phyloP scores from a whole-genome alignment of 1,140 invertebrate species.

The Drosophila tsacasi region DNA sequence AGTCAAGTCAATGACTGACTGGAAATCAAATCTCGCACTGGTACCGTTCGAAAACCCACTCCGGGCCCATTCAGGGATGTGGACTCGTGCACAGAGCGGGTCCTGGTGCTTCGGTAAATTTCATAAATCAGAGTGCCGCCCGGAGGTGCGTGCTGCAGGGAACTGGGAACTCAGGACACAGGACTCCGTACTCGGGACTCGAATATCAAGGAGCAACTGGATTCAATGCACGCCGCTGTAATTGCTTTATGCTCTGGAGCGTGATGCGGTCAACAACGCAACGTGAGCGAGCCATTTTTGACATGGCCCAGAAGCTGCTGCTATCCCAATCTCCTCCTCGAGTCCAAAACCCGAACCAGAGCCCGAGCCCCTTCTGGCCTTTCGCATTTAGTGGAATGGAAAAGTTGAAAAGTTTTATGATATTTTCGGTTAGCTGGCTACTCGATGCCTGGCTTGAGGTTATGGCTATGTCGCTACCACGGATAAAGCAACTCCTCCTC shows the following conservation, averaged over 20 bases:
- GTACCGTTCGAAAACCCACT: slow-evolving; percentile 2
- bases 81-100: slow-evolving; percentile 19
- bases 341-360: background rate
- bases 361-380: background rate
- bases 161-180: slow-evolving; percentile 1
- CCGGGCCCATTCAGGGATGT: slow-evolving; percentile 13
- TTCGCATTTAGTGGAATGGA: slow-evolving; percentile 32
- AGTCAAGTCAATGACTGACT: slow-evolving; percentile 45
- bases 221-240: slow-evolving; percentile 75
- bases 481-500: background rate
- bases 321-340: background rate
- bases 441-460: slow-evolving; percentile 56
- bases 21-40: slow-evolving; percentile 46
- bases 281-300: slow-evolving; percentile 71
- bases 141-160: slow-evolving; percentile 13
- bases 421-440: slow-evolving; percentile 58
- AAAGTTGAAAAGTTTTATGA: slow-evolving; percentile 79
- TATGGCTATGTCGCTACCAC: slow-evolving; percentile 7
- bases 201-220: slow-evolving; percentile 22
- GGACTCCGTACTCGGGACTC: slow-evolving; percentile 3
- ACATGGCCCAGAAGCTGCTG: slow-evolving; percentile 51
- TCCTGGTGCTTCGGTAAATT: slow-evolving; percentile 49
- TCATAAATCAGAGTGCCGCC: slow-evolving; percentile 73
- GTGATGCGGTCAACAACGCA: slow-evolving; percentile 79
- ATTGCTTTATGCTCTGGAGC: slow-evolving; percentile 79